These are phyloP conservation scores for Branchellion lobata DNA, from an alignment of 2,888 invertebrate species.

Conservation along the genomic window DNA sequence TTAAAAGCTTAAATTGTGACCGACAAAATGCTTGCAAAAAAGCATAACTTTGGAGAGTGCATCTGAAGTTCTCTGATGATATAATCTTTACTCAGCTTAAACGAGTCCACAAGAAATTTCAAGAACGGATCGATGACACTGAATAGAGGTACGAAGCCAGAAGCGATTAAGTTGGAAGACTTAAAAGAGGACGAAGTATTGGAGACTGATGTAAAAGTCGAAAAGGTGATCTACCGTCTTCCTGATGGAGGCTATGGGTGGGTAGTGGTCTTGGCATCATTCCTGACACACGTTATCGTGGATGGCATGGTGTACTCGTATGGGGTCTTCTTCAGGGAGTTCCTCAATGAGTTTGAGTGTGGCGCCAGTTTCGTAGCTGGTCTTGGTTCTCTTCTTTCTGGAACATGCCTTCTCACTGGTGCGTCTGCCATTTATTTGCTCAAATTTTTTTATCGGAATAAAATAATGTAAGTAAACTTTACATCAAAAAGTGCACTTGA, in stretches of 20 bases:
- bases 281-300: conserved; percentile 86
- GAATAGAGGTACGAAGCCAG: not conserved
- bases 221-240: not conserved
- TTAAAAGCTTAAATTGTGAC: too few species aligned
- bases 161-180: not conserved
- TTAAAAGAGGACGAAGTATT: conserved; percentile 3
- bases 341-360: conserved; percentile 71
- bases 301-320: conserved; percentile 92
- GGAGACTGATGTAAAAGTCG: conserved; percentile 4
- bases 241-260: conserved; percentile 71
- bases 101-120: too few species aligned
- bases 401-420: conserved; percentile 85
- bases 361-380: conserved; percentile 79
- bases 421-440: too few species aligned
- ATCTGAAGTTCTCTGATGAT: too few species aligned
- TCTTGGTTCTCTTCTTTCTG: conserved; percentile 83
- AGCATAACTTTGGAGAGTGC: too few species aligned
- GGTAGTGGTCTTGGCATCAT: conserved; percentile 77
- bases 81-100: too few species aligned
- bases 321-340: conserved; percentile 72
- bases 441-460: not conserved
- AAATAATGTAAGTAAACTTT: too few species aligned
- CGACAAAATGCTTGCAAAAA: too few species aligned
- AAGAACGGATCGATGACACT: not conserved
- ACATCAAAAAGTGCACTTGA: too few species aligned